Evolutionary conservation across 2,888 invertebrate genomes (phyloP).

Genomic region (Clanis bilineata): DNA sequence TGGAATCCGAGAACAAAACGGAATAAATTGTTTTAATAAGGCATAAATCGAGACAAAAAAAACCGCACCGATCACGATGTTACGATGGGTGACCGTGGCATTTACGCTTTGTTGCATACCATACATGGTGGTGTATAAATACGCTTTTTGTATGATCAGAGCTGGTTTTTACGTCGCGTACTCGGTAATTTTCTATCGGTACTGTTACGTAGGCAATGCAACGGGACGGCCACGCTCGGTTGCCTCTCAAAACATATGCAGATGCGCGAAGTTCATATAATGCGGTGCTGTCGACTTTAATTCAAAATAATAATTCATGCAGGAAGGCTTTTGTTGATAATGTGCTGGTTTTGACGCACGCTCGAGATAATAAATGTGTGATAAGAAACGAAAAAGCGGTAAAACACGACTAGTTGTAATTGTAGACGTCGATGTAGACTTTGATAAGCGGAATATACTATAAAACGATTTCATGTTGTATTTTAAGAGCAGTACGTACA

Average conservation of each 20-base stretch:
- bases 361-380: background rate
- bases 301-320: conserved; percentile 11
- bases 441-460: background rate
- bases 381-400: background rate
- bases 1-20: conserved; percentile 64
- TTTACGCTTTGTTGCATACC: conserved; percentile 73
- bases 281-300: conserved; percentile 14
- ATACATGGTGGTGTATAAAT: conserved; percentile 62
- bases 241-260: conserved; percentile 22
- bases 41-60: conserved; percentile 68
- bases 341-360: conserved; percentile 5
- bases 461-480: background rate
- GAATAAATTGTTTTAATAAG: conserved; percentile 78
- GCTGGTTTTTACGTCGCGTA: conserved; percentile 45
- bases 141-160: conserved; percentile 59
- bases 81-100: conserved; percentile 78
- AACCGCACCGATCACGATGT: conserved; percentile 64
- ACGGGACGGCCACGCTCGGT: conserved; percentile 42
- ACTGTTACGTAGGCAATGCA: conserved; percentile 48
- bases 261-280: conserved; percentile 14
- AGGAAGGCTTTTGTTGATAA: background rate
- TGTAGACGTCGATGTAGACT: background rate
- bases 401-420: background rate
- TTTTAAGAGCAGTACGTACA: background rate
- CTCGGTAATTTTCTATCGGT: conserved; percentile 47